Evolutionary conservation across 1,140 invertebrate genomes (phyloP).

Genomic region (Drosophila dunni): DNA sequence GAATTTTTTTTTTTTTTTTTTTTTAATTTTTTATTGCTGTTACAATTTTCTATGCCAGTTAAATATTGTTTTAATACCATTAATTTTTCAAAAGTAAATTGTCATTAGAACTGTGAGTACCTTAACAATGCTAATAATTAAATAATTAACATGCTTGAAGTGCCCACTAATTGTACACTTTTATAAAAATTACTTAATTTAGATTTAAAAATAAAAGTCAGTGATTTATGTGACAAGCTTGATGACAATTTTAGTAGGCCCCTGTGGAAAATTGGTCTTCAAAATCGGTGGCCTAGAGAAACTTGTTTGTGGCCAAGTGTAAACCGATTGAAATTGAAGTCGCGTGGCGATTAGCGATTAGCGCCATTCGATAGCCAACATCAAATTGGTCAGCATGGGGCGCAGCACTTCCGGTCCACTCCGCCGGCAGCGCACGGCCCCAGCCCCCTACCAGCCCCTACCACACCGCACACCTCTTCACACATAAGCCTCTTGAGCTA

Average conservation of each 20-base stretch:
- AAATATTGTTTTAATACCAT: no score
- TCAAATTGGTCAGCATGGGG: conserved; percentile 42
- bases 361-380: conserved; percentile 66
- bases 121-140: no score
- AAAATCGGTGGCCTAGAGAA: conserved; percentile 16
- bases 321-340: conserved; percentile 65
- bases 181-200: background rate
- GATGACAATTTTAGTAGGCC: conserved; percentile 1
- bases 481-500: background rate
- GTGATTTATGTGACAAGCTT: background rate
- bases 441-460: background rate
- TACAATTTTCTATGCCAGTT: no score
- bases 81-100: no score
- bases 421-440: background rate
- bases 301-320: conserved; percentile 10
- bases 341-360: conserved; percentile 73
- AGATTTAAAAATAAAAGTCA: no score
- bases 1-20: no score
- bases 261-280: background rate
- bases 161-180: no score
- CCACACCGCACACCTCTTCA: conserved; percentile 1
- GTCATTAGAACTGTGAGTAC: no score
- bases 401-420: conserved; percentile 52
- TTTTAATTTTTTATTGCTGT: no score
- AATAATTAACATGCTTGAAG: background rate